Base-by-base conservation (phyloP, 2,888 invertebrate species). In the Mythimna loreyi region DNA sequence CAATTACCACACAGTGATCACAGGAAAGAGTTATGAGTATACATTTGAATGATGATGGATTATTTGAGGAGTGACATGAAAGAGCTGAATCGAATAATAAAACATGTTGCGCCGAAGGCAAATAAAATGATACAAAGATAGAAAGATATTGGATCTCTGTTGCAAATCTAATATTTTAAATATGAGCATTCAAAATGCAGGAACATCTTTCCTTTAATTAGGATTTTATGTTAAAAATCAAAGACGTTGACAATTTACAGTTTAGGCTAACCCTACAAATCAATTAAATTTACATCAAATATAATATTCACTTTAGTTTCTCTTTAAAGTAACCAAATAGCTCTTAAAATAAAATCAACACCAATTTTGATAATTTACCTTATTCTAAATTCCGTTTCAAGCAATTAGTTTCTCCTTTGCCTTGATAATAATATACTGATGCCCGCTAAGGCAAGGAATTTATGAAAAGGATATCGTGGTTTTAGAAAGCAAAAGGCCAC, bases 291-390 rank as follows among this genome's bases (percentile, higher is more conserved):
- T 9, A 33, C 43, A 57, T 19, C 55, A n/a, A 78, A 84, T 82
- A 59, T 60, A 78, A 73, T 78, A 85, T 86, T 87, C 83, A 75
- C 72, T 85, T 82, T 83, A 61, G 49, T 58, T 71, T 78, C 25
- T 67, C 61, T 75, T 74, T 78, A 73, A 82, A 77, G 75, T 83
- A 84, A 71, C 72, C 83, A 66, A 36, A 36, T 36, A 16, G 82
- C 81, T 62, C 70, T 73, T 53, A 53, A 65, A 75, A 71, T 72
- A 80, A 75, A 82, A 78, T 83, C 73, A 83, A 82, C 83, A 79
- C 81, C 70, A 67, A 78, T 80, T 85, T 72, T 65, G n/a, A 75
- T 77, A 78, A 73, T 80, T 66, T 63, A n/a, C 57, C 57, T 52
- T 43, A 74, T 83, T 78, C 28, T 58, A 71, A 65, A 80, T 86